phyloP scores from a whole-genome alignment of 2,113 vertebrate species.

The Peromyscus maniculatus region DNA sequence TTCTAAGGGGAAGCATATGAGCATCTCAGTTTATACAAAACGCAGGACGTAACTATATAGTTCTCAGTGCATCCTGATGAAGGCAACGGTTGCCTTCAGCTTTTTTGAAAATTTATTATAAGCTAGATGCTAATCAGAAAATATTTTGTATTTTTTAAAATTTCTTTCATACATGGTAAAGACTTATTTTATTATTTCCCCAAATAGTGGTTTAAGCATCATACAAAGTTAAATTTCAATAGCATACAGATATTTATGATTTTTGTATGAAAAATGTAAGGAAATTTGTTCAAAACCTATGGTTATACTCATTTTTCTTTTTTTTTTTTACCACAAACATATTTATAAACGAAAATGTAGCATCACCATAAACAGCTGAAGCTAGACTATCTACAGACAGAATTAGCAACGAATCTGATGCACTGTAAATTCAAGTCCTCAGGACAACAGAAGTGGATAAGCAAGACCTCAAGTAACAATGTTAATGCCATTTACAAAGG shows the following conservation, averaged over 20 bases:
- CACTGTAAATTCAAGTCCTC: slow-evolving; percentile 96
- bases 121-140: slow-evolving; percentile 91
- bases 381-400: slow-evolving; percentile 98
- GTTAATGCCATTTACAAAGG: slow-evolving; percentile 92
- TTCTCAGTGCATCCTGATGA: slow-evolving; percentile 93
- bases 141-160: slow-evolving; percentile 91
- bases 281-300: slow-evolving; percentile 96
- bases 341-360: slow-evolving; percentile 93
- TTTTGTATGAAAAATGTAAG: slow-evolving; percentile 95
- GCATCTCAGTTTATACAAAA: slow-evolving; percentile 94
- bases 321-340: slow-evolving; percentile 97
- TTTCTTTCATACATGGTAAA: slow-evolving; percentile 92
- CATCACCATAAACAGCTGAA: slow-evolving; percentile 96
- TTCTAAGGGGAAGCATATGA: slow-evolving; percentile 95
- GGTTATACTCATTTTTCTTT: slow-evolving; percentile 92
- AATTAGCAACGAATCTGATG: slow-evolving; percentile 96
- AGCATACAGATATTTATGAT: slow-evolving; percentile 96
- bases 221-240: slow-evolving; percentile 96
- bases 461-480: slow-evolving; percentile 91
- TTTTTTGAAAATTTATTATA: slow-evolving; percentile 90
- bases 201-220: slow-evolving; percentile 95
- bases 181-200: slow-evolving; percentile 93
- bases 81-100: slow-evolving; percentile 88
- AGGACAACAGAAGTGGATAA: slow-evolving; percentile 91
- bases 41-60: slow-evolving; percentile 93